These are phyloP conservation scores for Choristoneura fumiferana DNA, from an alignment of 1,140 invertebrate species.

Conservation along the genomic window DNA sequence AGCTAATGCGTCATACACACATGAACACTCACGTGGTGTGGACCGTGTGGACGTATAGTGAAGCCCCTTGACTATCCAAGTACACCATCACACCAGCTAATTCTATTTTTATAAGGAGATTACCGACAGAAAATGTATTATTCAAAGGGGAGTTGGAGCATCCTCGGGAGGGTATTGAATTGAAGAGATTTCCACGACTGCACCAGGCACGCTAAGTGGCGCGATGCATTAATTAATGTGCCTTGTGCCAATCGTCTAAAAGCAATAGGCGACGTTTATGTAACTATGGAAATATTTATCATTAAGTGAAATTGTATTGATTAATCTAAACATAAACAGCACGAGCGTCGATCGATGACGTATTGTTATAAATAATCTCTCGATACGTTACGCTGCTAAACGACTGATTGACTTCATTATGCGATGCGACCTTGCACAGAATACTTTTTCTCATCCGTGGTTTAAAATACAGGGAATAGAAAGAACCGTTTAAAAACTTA, in stretches of 20 bases:
- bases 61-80: constrained; percentile 46
- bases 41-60: no score
- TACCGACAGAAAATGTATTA: constrained; percentile 29
- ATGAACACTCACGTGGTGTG: constrained; percentile 25
- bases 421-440: no score
- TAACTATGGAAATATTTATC: background rate
- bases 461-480: no score
- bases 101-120: constrained; percentile 36
- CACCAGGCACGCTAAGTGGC: background rate
- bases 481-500: no score
- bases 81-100: constrained; percentile 26
- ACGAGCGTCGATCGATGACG: no score
- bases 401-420: no score
- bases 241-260: no score
- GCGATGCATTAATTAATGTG: constrained; percentile 2
- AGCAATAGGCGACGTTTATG: constrained; percentile 2
- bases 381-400: no score
- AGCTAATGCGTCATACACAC: constrained; percentile 23
- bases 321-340: background rate
- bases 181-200: constrained; percentile 21
- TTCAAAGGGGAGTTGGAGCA: constrained; percentile 23
- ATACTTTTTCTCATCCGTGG: no score
- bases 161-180: constrained; percentile 19
- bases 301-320: background rate
- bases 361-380: no score